Percentiles rank a stretch among this genome's conserved stretches.
phyloP scores from a whole-genome alignment of 2,797 vertebrate species.

The Silurus lanzhouensis region DNA sequence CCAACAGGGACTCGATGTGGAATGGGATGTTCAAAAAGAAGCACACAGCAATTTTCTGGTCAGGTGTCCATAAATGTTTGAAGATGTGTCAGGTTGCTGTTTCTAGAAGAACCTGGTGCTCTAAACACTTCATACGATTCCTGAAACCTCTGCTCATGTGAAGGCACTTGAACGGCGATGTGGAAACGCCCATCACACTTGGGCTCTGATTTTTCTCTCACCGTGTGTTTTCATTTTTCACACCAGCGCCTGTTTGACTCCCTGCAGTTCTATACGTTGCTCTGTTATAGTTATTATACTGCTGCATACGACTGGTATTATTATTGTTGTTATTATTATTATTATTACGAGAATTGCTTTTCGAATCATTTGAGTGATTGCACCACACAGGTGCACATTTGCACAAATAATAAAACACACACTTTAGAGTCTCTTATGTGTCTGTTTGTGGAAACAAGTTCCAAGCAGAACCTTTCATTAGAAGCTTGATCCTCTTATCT shows the following conservation, averaged over 20 bases:
- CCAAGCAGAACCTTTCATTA: neutral
- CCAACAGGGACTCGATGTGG: too few species aligned
- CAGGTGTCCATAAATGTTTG: too few species aligned
- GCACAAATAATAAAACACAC: neutral
- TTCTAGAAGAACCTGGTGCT: neutral
- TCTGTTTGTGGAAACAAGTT: neutral
- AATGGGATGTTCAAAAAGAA: too few species aligned
- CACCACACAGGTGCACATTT: neutral
- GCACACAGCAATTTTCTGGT: too few species aligned
- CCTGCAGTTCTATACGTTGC: neutral
- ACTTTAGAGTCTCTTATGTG: neutral
- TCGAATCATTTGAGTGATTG: neutral
- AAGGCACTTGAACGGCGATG: neutral
- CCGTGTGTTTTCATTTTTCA: neutral
- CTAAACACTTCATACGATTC: neutral
- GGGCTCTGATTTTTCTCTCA: neutral
- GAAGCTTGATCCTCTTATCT: neutral
- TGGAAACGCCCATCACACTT: neutral
- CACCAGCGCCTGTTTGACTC: neutral
- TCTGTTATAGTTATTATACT: neutral
- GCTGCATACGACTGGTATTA: too few species aligned
- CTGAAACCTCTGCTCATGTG: neutral
- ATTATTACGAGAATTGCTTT: neutral
- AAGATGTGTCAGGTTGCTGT: neutral
- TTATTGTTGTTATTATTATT: neutral